A percentile compares a stretch with the other conserved stretches of the same genome.
Evolutionary conservation across 2,113 vertebrate genomes (phyloP).

Genomic region (Oncorhynchus clarkii): DNA sequence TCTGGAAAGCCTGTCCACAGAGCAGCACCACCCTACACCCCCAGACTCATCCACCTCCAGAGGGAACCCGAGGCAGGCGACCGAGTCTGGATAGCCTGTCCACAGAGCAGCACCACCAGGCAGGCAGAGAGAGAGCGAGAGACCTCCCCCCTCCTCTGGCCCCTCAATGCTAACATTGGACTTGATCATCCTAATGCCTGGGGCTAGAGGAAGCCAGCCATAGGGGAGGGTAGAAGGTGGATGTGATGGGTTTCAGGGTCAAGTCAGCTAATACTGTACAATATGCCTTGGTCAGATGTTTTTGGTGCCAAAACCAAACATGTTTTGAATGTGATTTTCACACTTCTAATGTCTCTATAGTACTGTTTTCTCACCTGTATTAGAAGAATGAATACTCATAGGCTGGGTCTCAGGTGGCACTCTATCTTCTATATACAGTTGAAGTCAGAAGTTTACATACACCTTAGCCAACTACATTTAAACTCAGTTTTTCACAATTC

Average conservation of each 20-base stretch:
- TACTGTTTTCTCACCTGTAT: no score
- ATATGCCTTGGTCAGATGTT: background rate
- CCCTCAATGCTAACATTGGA: slow-evolving; percentile 46
- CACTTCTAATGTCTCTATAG: no score
- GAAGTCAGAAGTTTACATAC: no score
- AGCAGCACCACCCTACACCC: slow-evolving; percentile 5
- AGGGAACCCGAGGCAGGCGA: background rate
- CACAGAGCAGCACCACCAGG: slow-evolving; percentile 29
- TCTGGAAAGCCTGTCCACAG: slow-evolving; percentile 23
- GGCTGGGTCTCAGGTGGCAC: no score
- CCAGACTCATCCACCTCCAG: background rate
- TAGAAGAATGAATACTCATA: no score
- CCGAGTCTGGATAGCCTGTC: slow-evolving; percentile 12
- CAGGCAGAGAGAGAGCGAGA: slow-evolving; percentile 7
- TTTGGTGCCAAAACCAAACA: slow-evolving; percentile 33
- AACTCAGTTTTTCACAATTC: no score
- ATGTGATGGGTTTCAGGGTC: slow-evolving; percentile 5
- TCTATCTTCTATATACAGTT: no score
- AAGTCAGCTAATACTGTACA: no score
- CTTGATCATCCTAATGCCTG: slow-evolving; percentile 51
- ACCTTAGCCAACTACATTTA: no score
- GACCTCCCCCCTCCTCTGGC: slow-evolving; percentile 41
- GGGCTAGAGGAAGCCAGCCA: slow-evolving; percentile 52
- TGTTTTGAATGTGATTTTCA: no score
- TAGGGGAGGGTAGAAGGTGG: slow-evolving; percentile 27